Conservation (phyloP, 2,113 vertebrate species). For the Nothocercus julius region DNA sequence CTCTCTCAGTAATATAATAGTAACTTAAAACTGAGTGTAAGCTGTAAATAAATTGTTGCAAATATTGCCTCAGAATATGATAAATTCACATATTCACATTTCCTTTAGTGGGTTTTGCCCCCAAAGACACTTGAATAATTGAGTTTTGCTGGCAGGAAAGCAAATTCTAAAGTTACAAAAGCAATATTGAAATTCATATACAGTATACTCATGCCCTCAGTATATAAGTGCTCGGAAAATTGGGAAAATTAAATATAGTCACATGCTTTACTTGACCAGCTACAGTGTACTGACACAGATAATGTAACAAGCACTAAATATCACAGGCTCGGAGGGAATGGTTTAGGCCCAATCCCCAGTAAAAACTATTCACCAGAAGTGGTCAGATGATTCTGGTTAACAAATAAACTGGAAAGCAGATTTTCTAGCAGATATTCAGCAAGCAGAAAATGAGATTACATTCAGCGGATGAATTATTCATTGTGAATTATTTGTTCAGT, state of each 20-base stretch:
- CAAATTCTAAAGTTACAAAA: neutral
- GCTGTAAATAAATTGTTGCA: neutral
- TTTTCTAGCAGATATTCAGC: conserved; percentile 23
- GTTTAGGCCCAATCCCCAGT: neutral
- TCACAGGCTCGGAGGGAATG: neutral
- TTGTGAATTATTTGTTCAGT: conserved; percentile 62
- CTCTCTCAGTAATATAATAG: neutral
- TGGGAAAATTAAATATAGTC: neutral
- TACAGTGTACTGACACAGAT: neutral
- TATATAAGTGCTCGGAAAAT: neutral
- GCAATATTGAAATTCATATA: neutral
- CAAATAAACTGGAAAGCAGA: conserved; percentile 52
- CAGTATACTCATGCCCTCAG: neutral
- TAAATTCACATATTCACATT: neutral
- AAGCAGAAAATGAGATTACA: conserved; percentile 48
- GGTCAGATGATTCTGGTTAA: conserved; percentile 37
- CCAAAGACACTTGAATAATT: conserved; percentile 18
- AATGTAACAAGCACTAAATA: neutral
- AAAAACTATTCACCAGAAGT: conserved; percentile 6
- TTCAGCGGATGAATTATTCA: conserved; percentile 65
- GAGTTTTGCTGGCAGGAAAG: neutral
- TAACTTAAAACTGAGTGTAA: neutral
- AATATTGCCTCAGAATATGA: neutral
- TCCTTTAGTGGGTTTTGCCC: neutral
- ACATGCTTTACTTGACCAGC: neutral